phyloP scores from a whole-genome alignment of 2,113 vertebrate genomes.

The Sinocyclocheilus anshuiensis region DNA sequence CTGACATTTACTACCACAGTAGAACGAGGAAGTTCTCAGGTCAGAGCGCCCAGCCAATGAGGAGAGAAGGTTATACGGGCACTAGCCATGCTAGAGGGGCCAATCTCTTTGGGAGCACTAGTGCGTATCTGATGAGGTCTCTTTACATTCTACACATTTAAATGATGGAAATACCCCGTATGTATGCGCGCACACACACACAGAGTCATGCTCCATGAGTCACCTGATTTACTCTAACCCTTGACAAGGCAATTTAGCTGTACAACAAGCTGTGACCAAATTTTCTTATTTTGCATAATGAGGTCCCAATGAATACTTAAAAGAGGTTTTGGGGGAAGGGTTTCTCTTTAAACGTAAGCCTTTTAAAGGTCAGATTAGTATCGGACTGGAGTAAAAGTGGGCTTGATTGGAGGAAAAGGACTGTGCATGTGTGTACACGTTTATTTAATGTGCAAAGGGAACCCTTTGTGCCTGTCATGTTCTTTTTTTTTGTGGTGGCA shows the following conservation, averaged over 20 bases:
- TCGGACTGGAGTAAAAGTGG: slow-evolving; percentile 5
- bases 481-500: slow-evolving; percentile 43
- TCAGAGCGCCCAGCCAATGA: slow-evolving; percentile 69
- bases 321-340: background rate
- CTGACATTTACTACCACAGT: slow-evolving; percentile 72
- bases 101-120: slow-evolving; percentile 65
- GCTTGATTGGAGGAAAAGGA: background rate
- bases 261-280: slow-evolving; percentile 48
- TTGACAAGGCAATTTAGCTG: slow-evolving; percentile 58
- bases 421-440: slow-evolving; percentile 52
- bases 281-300: slow-evolving; percentile 56
- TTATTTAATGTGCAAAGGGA: slow-evolving; percentile 36
- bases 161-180: slow-evolving; percentile 68
- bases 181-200: slow-evolving; percentile 16
- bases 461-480: slow-evolving; percentile 32
- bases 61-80: slow-evolving; percentile 44
- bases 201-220: slow-evolving; percentile 43
- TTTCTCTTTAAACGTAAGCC: background rate
- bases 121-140: slow-evolving; percentile 78
- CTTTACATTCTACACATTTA: slow-evolving; percentile 80
- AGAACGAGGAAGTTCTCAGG: slow-evolving; percentile 63
- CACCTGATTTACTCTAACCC: slow-evolving; percentile 57
- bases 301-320: slow-evolving; percentile 16
- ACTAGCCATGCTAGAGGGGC: slow-evolving; percentile 31
- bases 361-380: slow-evolving; percentile 31